Conservation (phyloP, 2,113 vertebrate species). For the Grammomys dolichurus region DNA sequence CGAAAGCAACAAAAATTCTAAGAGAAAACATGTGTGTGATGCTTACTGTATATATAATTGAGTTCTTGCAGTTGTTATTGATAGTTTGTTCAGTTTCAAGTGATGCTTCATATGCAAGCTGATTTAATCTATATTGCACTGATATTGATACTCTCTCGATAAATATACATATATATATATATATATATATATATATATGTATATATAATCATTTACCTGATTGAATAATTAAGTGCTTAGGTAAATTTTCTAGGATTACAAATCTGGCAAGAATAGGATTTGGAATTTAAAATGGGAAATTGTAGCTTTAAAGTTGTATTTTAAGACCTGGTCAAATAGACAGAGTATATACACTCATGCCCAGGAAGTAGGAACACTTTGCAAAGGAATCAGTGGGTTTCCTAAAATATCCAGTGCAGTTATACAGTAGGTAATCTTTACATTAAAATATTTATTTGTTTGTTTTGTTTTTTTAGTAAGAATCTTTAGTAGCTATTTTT, state of each 20-base stretch:
- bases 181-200: too few relatives aligned
- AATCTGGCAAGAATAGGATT: not conserved
- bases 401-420: not conserved
- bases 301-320: not conserved
- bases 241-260: not conserved
- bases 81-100: not conserved
- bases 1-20: not conserved
- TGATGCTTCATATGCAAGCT: not conserved
- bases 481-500: not conserved
- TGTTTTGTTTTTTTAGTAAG: slow-evolving; percentile 28
- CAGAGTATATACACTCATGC: not conserved
- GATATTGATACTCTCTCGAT: not conserved
- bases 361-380: not conserved
- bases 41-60: not conserved
- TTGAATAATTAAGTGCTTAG: not conserved
- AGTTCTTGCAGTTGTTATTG: not conserved
- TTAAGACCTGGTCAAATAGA: not conserved
- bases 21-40: not conserved
- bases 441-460: not conserved
- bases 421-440: not conserved
- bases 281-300: not conserved
- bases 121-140: not conserved
- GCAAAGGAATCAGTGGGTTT: not conserved
- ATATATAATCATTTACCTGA: not conserved
- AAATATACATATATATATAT: too few relatives aligned